Evolutionary conservation across 2,797 vertebrate genomes (phyloP).

Genomic region (Taeniopygia guttata): DNA sequence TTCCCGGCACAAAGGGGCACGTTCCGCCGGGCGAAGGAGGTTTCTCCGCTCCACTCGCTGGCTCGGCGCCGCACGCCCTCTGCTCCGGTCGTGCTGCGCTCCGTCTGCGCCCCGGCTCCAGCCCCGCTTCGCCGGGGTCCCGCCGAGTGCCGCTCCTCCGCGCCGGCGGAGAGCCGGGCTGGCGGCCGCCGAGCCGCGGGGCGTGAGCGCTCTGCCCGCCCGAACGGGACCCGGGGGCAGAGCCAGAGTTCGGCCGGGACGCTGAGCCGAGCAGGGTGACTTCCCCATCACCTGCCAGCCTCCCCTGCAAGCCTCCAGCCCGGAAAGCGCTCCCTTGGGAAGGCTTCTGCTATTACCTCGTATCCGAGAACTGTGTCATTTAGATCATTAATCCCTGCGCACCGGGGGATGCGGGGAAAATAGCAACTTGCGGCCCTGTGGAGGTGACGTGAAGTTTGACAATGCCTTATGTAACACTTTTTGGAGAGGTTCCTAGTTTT

Average conservation of each 20-base stretch:
- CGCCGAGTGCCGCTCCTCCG: neutral
- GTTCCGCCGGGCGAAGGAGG: neutral
- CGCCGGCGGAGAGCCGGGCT: neutral
- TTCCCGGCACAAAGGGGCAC: neutral
- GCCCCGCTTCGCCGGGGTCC: neutral
- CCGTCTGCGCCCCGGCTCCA: neutral
- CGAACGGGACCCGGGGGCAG: neutral
- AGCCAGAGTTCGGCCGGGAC: constrained; percentile 35
- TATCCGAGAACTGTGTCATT: constrained; percentile 26
- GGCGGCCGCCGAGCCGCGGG: neutral
- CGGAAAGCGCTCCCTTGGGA: neutral
- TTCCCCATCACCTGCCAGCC: neutral
- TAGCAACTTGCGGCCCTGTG: constrained; percentile 53
- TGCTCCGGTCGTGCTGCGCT: neutral
- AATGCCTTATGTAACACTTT: constrained; percentile 66
- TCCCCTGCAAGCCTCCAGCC: neutral
- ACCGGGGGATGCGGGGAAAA: neutral
- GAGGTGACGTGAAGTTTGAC: constrained; percentile 72
- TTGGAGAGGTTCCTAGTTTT: constrained; percentile 4
- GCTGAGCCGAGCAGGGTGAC: neutral
- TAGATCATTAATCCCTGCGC: constrained; percentile 51
- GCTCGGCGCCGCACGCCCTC: neutral
- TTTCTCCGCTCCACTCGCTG: neutral
- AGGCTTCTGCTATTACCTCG: constrained; percentile 10
- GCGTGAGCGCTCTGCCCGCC: neutral